Percentiles rank a stretch among this genome's conserved stretches.
These are phyloP conservation scores for Todus mexicanus DNA, from an alignment of 2,797 vertebrate genomes.

Conservation along the genomic window DNA sequence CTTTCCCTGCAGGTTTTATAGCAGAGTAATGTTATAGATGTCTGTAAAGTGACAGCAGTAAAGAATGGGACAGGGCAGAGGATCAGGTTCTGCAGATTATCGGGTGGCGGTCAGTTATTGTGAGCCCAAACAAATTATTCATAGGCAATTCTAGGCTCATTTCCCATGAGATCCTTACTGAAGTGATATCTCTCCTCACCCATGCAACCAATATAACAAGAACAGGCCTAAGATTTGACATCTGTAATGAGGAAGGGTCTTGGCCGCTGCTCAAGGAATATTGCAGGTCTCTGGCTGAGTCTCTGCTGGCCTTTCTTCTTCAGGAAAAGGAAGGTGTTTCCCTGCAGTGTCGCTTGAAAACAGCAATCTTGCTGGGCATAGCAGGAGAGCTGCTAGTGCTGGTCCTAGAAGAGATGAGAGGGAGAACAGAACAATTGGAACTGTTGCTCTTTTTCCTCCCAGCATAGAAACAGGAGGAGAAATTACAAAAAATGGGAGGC, in stretches of 20 bases:
- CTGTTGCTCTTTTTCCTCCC: neutral
- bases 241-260: neutral
- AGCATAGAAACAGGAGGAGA: neutral
- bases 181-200: neutral
- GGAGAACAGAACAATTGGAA: neutral
- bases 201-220: neutral
- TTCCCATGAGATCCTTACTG: neutral
- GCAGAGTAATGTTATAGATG: neutral
- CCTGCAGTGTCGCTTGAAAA: neutral
- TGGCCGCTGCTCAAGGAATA: neutral
- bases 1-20: neutral
- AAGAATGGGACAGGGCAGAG: neutral
- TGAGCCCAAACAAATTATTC: constrained; percentile 32
- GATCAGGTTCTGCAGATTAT: neutral
- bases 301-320: neutral
- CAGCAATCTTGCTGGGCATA: neutral
- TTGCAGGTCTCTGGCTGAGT: neutral
- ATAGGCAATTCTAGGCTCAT: neutral
- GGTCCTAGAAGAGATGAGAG: neutral
- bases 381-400: neutral
- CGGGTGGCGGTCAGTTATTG: neutral
- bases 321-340: neutral
- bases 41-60: neutral
- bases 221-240: neutral
- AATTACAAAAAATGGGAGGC: neutral